Evolutionary conservation across 2,797 vertebrate genomes (phyloP).

Genomic region (Centroberyx gerrardi): DNA sequence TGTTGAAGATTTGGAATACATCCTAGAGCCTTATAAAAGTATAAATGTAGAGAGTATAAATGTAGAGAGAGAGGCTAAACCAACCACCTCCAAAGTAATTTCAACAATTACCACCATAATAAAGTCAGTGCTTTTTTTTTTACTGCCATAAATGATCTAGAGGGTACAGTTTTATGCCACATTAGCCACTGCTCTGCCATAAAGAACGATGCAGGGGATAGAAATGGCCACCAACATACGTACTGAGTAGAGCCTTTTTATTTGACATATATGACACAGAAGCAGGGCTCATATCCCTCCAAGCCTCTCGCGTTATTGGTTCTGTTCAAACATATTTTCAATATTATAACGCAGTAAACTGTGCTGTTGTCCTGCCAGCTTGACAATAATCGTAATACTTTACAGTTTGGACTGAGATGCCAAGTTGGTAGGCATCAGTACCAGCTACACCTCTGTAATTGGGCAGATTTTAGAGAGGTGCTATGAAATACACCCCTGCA

Average conservation of each 20-base stretch:
- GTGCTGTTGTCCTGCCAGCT: slow-evolving; percentile 28
- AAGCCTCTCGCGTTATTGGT: slow-evolving; percentile 22
- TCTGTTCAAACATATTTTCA: slow-evolving; percentile 49
- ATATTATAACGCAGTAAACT: slow-evolving; percentile 42
- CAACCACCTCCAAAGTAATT: slow-evolving; percentile 67
- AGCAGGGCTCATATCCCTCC: slow-evolving; percentile 28
- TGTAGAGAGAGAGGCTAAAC: slow-evolving; percentile 41
- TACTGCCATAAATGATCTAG: slow-evolving; percentile 68
- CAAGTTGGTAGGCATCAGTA: slow-evolving; percentile 67
- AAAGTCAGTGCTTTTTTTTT: slow-evolving; percentile 65
- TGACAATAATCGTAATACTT: slow-evolving; percentile 51
- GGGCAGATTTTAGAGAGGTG: slow-evolving; percentile 81
- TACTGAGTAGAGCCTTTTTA: slow-evolving; percentile 60
- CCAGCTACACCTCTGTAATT: slow-evolving; percentile 84
- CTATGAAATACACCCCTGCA: slow-evolving; percentile 85
- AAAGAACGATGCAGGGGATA: slow-evolving; percentile 65
- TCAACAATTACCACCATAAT: slow-evolving; percentile 70
- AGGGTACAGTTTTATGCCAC: slow-evolving; percentile 76
- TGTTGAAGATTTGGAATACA: slow-evolving; percentile 22
- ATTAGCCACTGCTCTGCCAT: slow-evolving; percentile 74
- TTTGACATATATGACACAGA: slow-evolving; percentile 59
- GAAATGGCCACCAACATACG: slow-evolving; percentile 59
- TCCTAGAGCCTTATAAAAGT: slow-evolving; percentile 3
- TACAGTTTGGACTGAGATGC: slow-evolving; percentile 58
- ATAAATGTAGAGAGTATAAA: slow-evolving; percentile 49